Percentiles rank a stretch among this genome's conserved stretches.
Conservation (phyloP, 1,140 invertebrate species). For the Lordiphosa mommai region DNA sequence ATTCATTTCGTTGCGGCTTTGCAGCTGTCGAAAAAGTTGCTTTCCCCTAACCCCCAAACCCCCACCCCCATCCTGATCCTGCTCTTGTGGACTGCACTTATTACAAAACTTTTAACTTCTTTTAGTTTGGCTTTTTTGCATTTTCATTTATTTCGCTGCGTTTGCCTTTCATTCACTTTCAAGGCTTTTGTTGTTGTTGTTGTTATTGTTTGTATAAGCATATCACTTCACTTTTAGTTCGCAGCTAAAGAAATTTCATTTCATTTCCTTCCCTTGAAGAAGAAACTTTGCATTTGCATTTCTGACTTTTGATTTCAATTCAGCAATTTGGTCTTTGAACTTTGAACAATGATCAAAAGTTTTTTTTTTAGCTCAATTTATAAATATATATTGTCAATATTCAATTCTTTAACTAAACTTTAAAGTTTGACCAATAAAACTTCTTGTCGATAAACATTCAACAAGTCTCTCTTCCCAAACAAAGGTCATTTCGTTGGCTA, state of each 20-base stretch:
- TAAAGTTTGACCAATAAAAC: too few species aligned
- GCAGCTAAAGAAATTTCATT: constrained; percentile 35
- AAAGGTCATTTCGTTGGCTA: constrained; percentile 27
- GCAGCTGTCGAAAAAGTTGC: constrained; percentile 32
- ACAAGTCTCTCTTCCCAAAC: constrained; percentile 1
- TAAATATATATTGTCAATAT: too few species aligned
- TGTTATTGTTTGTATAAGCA: constrained; percentile 14
- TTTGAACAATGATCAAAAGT: constrained; percentile 18
- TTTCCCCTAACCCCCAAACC: not conserved
- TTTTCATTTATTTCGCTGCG: constrained; percentile 47
- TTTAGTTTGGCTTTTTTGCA: constrained; percentile 27
- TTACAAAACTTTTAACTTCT: constrained; percentile 53
- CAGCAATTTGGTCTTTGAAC: constrained; percentile 22
- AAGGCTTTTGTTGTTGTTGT: constrained; percentile 19
- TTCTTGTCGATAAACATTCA: not conserved
- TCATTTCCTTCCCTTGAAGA: constrained; percentile 19
- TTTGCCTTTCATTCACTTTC: constrained; percentile 27
- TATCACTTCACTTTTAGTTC: constrained; percentile 33
- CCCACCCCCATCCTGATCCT: not conserved
- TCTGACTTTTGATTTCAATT: constrained; percentile 26
- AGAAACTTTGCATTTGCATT: constrained; percentile 17
- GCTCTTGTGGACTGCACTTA: constrained; percentile 34
- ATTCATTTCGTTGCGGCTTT: constrained; percentile 32
- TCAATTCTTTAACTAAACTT: too few species aligned
- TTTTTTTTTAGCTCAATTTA: too few species aligned